Evolutionary conservation across 1,140 invertebrate genomes (phyloP).

Genomic region (Zaprionus kolodkinae): DNA sequence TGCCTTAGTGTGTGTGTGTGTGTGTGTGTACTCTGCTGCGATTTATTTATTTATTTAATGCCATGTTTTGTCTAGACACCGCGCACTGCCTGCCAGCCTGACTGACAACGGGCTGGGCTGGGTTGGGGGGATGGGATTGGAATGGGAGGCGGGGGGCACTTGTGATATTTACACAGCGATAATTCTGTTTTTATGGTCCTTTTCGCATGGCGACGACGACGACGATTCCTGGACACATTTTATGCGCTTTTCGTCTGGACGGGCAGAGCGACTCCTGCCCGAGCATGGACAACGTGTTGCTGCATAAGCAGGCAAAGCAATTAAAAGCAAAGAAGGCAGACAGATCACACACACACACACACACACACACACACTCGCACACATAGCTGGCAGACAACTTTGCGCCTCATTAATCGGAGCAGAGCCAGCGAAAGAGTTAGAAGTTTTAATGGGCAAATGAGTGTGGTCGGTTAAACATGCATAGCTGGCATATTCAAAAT

Average conservation of each 20-base stretch:
- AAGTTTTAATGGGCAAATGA: slow-evolving; percentile 28
- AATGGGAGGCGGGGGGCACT: slow-evolving; percentile 5
- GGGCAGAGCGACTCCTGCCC: slow-evolving; percentile 8
- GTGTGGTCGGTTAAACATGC: neutral
- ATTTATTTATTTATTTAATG: slow-evolving; percentile 81
- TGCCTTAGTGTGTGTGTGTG: slow-evolving; percentile 6
- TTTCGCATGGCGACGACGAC: slow-evolving; percentile 31
- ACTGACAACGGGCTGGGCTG: slow-evolving; percentile 46
- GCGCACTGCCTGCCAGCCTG: slow-evolving; percentile 23
- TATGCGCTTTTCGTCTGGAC: slow-evolving; percentile 69
- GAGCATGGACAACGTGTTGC: slow-evolving; percentile 44
- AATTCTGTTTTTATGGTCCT: slow-evolving; percentile 74
- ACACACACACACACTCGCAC: neutral
- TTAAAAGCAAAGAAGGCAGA: slow-evolving; percentile 71
- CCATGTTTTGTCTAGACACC: slow-evolving; percentile 79
- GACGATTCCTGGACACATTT: slow-evolving; percentile 53
- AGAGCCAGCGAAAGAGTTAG: slow-evolving; percentile 28
- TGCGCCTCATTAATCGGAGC: slow-evolving; percentile 64
- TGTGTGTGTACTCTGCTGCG: slow-evolving; percentile 28
- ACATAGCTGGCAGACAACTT: slow-evolving; percentile 18
- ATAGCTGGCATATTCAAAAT: neutral
- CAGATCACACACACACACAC: slow-evolving; percentile 19
- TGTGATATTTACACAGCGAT: slow-evolving; percentile 72
- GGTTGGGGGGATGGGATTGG: too few species aligned
- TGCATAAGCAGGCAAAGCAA: slow-evolving; percentile 73